Base-by-base conservation (phyloP, 2,888 invertebrate species). In the Drosophila quasianomalipes region DNA sequence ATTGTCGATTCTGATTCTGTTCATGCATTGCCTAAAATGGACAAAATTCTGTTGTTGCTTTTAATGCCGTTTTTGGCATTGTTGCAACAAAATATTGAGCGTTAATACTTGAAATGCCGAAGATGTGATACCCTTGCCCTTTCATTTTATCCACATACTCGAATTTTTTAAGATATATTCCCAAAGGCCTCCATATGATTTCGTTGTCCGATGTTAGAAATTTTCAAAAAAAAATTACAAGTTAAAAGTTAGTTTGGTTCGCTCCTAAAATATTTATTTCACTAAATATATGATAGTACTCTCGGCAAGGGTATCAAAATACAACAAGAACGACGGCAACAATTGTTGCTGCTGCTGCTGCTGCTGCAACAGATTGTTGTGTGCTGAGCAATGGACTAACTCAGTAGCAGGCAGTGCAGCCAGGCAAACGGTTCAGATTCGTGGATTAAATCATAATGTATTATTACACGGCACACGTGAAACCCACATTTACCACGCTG, bases 401-500 rank as follows among this genome's bases (percentile, higher is more conserved):
- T 81, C 78, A 84, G 82, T 89, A 75, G 82, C 87, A 79, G 72
- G 66, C 69, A 44, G 67, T 65, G 63, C 74, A 76, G 66, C 57
- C 66, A 80, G 66, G 52, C 59, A 75, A 72, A 69, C 81, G 60
- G 84, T 82, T 71, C 53, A 73, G 39, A 53, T 51, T 35, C 39
- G 14, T 47, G 26, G 22, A 26, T 57, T 31, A 10, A 37, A 49
- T 35, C 61, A 66, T 52, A 28, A 91, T 91, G 88, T 78, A 85
- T 69, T 85, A 82, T 47, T 89, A 89, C 55, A 91, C 90, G 59
- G 75, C 85, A 30, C 91, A 91, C 53, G 83, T 82, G 52, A 91
- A 90, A 65, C 88, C 76, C 33, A 90, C 74, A 59, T 92, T 92
- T 74, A 89, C 82, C 74, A 92, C 92, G 3, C 85, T 92, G 9